Conservation (phyloP, 1,140 invertebrate genomes). For the Calliphora vicina region DNA sequence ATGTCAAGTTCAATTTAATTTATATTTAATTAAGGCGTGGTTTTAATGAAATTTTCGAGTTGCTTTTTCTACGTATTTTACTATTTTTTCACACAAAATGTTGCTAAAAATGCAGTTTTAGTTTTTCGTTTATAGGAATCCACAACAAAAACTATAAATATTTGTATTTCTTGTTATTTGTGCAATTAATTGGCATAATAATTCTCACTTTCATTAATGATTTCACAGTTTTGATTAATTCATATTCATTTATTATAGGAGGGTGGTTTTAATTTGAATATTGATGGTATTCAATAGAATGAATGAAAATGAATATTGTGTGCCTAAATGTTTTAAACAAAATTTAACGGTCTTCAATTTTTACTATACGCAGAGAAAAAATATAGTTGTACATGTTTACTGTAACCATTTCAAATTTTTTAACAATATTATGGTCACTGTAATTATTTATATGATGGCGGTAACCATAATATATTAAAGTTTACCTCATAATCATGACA, state of each 20-base stretch:
- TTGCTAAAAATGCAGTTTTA: background rate
- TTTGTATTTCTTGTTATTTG: background rate
- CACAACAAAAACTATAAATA: background rate
- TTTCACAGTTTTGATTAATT: background rate
- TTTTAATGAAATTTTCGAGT: background rate
- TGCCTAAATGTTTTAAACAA: too few relatives aligned
- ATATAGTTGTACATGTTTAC: too few relatives aligned
- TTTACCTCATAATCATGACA: too few relatives aligned
- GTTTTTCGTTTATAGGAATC: background rate
- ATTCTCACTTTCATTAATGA: background rate
- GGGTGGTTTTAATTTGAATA: background rate
- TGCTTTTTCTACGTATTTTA: background rate
- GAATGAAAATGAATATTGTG: too few relatives aligned
- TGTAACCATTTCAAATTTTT: too few relatives aligned
- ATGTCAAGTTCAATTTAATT: constrained; percentile 34
- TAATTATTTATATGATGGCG: too few relatives aligned
- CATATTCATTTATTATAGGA: background rate
- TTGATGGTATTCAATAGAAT: too few relatives aligned
- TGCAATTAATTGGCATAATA: background rate
- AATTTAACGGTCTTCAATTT: too few relatives aligned
- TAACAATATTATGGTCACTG: too few relatives aligned
- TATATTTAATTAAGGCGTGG: constrained; percentile 34
- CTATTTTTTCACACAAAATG: background rate
- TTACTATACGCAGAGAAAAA: too few relatives aligned
- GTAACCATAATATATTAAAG: too few relatives aligned